phyloP scores from a whole-genome alignment of 92 coral and sea anemone genomes.

The Porites evermanni region DNA sequence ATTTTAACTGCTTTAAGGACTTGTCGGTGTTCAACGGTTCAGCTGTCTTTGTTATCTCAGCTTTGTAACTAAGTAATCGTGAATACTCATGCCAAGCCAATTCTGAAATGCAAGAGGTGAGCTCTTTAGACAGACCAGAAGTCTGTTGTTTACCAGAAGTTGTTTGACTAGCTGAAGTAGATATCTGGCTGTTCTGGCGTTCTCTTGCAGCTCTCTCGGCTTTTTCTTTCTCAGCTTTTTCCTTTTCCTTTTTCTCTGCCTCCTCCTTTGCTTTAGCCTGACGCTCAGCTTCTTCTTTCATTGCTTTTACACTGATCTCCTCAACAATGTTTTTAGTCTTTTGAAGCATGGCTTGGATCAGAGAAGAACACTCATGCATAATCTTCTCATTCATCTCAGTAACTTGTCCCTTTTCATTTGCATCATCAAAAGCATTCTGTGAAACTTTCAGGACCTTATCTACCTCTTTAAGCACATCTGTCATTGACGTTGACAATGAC shows the following conservation, averaged over 20 bases:
- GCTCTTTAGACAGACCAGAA: constrained; percentile 54
- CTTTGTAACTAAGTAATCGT: constrained; percentile 69
- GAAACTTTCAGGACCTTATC: constrained; percentile 68
- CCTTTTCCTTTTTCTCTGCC: constrained; percentile 52
- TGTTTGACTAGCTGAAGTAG: constrained; percentile 23
- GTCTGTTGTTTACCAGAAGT: constrained; percentile 20
- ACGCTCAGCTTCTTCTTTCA: constrained; percentile 73
- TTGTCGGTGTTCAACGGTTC: constrained; percentile 69
- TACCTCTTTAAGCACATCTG: constrained; percentile 58
- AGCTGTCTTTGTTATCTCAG: constrained; percentile 54
- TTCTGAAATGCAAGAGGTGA: constrained; percentile 73
- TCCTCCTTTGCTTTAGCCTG: constrained; percentile 63
- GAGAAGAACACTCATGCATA: constrained; percentile 54
- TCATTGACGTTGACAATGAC: constrained; percentile 49
- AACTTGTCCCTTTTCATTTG: constrained; percentile 51
- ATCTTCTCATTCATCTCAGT: constrained; percentile 59
- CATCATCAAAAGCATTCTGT: constrained; percentile 48
- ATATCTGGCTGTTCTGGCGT: constrained; percentile 11
- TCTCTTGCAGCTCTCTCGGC: constrained; percentile 12
- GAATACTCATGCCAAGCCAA: constrained; percentile 79
- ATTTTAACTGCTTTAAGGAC: constrained; percentile 75
- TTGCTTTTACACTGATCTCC: constrained; percentile 70
- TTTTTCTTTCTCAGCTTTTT: constrained; percentile 43
- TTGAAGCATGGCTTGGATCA: constrained; percentile 56
- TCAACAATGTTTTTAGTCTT: constrained; percentile 61